These are phyloP conservation scores for Stomatorhinus walkeri DNA, from an alignment of 2,797 vertebrate genomes.

Conservation along the genomic window DNA sequence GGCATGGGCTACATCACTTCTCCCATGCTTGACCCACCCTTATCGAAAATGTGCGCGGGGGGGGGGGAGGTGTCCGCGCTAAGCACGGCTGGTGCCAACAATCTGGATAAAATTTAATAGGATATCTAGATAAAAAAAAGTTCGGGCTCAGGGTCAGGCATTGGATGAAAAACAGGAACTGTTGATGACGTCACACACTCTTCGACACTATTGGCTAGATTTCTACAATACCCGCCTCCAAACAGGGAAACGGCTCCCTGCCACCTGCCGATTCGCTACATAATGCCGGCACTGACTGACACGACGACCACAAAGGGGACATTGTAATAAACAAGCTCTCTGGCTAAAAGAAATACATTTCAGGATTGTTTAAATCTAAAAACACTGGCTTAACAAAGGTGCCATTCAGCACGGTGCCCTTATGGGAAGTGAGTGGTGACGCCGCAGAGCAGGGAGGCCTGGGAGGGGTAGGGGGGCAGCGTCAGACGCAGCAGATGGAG, in stretches of 20 bases:
- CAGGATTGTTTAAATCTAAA: conserved; percentile 5
- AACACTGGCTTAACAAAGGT: neutral
- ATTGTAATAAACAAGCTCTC: neutral
- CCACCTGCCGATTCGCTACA: neutral
- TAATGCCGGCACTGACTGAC: neutral
- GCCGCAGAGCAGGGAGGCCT: neutral
- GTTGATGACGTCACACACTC: neutral
- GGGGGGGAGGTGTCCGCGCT: neutral
- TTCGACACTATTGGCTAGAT: neutral
- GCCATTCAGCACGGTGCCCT: neutral
- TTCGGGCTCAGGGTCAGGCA: neutral
- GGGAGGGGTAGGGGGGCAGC: neutral
- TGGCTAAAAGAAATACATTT: neutral
- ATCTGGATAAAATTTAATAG: neutral
- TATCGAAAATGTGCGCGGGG: neutral
- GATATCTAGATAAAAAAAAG: neutral
- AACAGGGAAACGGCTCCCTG: neutral
- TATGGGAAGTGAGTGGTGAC: neutral
- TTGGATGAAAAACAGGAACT: neutral
- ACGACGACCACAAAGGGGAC: conserved; percentile 1
- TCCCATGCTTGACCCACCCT: neutral
- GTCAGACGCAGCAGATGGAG: neutral
- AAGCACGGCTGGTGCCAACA: neutral
- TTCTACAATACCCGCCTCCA: neutral
- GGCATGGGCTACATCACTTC: neutral